Base-by-base conservation (phyloP, 2,888 invertebrate genomes). In the Strigamia maritima region DNA sequence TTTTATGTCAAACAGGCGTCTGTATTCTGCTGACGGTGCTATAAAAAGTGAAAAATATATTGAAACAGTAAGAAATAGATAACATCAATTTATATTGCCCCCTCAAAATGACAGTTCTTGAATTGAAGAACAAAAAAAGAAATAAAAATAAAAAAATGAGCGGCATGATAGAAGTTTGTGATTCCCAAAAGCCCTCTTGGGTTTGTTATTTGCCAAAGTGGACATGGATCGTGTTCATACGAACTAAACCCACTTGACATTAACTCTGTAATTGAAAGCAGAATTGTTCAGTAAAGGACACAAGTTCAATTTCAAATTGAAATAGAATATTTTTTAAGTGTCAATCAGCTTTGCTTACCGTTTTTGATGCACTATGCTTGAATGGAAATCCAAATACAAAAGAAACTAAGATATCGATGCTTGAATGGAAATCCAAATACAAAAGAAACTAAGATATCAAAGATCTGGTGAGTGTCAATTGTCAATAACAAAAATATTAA, bases 171-270 rank as follows among this genome's bases (percentile, higher is more conserved):
- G 0, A 70, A 28, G 28, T 70, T 65, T 70, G 70, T 70, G 60
- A 12, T 24, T 70, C 70, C 70, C 70, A 7, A 26, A 70, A 70
- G 70, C 70, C 70, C 70, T 70, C 70, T 70, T 70, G 70, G 70
- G 28, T 28, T 70, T 70, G 70, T 70, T 70, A 70, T 70, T 70
- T 28, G 70, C 28, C 70, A 26, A 26, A n/a, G 28, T n/a, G 70
- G 70, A 70, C 70, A 28, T 26, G 70, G 28, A 28, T 28, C 70
- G 26, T 70, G 70, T 26, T 28, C 70, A 28, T 26, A n/a, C 8
- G 26, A 70, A 26, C 70, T 28, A 12, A 28, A 28, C 10, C 70
- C 70, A 28, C 70, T 26, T 28, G 70, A 28, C 70, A 10, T 70
- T 28, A 10, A 28, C 24, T 70, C 26, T 70, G 70, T 70, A 70